Evolutionary conservation across 2,113 vertebrate genomes (phyloP).

Genomic region (Gavialis gangeticus): DNA sequence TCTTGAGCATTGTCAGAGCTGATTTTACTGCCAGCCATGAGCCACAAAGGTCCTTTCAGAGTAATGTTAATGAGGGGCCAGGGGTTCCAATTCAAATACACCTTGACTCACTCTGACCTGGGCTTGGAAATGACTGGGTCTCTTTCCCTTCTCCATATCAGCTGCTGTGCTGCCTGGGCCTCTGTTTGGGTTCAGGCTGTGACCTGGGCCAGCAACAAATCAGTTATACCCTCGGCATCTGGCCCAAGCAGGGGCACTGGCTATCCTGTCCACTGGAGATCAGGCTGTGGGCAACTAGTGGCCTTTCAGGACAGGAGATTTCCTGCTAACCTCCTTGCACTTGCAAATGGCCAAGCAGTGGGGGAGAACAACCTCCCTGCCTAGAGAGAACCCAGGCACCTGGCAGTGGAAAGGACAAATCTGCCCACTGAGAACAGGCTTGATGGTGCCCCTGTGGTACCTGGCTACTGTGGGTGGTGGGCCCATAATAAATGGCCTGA

Average conservation of each 20-base stretch:
- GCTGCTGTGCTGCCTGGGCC: rapidly evolving
- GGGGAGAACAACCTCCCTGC: background rate
- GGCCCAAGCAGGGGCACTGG: background rate
- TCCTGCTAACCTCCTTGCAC: too few species aligned
- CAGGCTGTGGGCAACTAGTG: too few species aligned
- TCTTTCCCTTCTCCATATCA: background rate
- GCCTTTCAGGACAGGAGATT: too few species aligned
- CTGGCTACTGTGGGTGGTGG: background rate
- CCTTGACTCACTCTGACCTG: background rate
- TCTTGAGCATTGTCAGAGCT: rapidly evolving
- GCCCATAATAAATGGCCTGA: background rate
- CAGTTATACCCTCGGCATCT: background rate
- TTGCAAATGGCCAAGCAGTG: too few species aligned
- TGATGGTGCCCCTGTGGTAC: too few species aligned
- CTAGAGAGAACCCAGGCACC: background rate
- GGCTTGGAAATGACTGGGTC: rapidly evolving
- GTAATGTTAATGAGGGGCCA: background rate
- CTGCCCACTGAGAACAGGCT: background rate
- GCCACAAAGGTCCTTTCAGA: background rate
- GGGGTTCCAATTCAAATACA: background rate
- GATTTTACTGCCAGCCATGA: rapidly evolving
- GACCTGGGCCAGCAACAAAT: background rate
- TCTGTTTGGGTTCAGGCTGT: background rate
- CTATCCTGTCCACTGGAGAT: background rate
- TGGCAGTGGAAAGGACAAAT: background rate